Evolutionary conservation across 2,888 invertebrate genomes (phyloP).

Genomic region (Clivina fossor): DNA sequence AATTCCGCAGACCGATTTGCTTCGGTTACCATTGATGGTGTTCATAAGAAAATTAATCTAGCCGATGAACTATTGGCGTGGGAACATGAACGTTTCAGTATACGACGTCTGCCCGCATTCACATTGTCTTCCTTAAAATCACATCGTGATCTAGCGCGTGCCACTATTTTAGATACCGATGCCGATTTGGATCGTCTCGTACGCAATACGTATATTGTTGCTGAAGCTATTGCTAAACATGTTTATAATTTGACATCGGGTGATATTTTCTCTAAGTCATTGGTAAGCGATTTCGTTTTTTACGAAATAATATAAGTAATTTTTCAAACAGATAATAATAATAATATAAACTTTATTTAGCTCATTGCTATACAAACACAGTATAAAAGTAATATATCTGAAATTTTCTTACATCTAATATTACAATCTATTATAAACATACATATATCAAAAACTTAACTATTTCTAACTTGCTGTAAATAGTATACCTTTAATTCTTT

Average conservation of each 20-base stretch:
- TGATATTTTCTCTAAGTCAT: conserved; percentile 70
- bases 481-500: too few species aligned
- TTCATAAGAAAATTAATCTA: conserved; percentile 96
- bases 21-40: conserved; percentile 62
- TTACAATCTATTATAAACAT: too few species aligned
- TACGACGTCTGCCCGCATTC: conserved; percentile 86
- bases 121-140: conserved; percentile 81
- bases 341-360: too few species aligned
- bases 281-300: conserved; percentile 69
- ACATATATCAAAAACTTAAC: too few species aligned
- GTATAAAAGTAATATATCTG: too few species aligned
- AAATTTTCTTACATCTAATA: too few species aligned
- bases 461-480: too few species aligned
- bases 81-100: conserved; percentile 97
- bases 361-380: too few species aligned
- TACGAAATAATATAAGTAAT: too few species aligned
- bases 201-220: conserved; percentile 72
- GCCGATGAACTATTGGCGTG: conserved; percentile 90
- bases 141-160: conserved; percentile 64
- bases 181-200: conserved; percentile 62
- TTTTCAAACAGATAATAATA: too few species aligned
- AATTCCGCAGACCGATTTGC: conserved; percentile 55
- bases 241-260: conserved; percentile 71
- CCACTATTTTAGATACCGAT: conserved; percentile 65
- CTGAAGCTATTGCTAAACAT: conserved; percentile 81